A percentile compares a stretch with the other conserved stretches of the same genome.
Conservation (phyloP, 2,797 vertebrate species). For the Hafferia zeledoni region DNA sequence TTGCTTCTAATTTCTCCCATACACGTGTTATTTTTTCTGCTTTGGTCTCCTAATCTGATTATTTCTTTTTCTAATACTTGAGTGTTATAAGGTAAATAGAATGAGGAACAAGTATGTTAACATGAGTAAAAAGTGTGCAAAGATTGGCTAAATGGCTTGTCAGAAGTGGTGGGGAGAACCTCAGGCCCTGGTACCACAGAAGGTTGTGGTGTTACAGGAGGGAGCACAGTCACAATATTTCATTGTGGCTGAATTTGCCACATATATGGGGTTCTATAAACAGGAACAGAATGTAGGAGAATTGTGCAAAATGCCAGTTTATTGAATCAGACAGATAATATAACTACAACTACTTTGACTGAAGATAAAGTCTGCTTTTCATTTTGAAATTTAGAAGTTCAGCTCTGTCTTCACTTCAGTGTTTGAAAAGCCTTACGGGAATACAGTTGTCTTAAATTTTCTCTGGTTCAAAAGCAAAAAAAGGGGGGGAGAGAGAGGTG, state of each 20-base stretch:
- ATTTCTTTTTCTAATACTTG: not conserved
- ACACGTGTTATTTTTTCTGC: not conserved
- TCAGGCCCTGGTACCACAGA: not conserved
- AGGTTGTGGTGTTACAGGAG: not conserved
- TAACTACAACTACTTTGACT: not conserved
- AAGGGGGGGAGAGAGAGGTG: not conserved
- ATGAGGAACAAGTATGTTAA: not conserved
- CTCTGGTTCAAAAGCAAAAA: not conserved
- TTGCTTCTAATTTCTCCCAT: not conserved
- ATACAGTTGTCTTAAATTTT: not conserved
- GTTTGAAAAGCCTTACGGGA: not conserved
- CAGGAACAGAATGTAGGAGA: not conserved
- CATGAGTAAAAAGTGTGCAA: not conserved
- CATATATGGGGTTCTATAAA: accelerated
- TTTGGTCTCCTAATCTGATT: not conserved
- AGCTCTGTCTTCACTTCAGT: not conserved
- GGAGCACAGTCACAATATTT: not conserved
- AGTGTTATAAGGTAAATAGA: not conserved
- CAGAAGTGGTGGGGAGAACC: not conserved
- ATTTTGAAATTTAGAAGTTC: not conserved
- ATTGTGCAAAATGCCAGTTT: not conserved
- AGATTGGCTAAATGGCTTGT: not conserved
- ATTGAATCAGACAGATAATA: not conserved
- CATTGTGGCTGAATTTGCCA: not conserved
- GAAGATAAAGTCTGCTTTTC: not conserved